Evolutionary conservation across 2,797 vertebrate species (phyloP), one percentile per base, ranked within the genome.

Genomic region (Paguma larvata): DNA sequence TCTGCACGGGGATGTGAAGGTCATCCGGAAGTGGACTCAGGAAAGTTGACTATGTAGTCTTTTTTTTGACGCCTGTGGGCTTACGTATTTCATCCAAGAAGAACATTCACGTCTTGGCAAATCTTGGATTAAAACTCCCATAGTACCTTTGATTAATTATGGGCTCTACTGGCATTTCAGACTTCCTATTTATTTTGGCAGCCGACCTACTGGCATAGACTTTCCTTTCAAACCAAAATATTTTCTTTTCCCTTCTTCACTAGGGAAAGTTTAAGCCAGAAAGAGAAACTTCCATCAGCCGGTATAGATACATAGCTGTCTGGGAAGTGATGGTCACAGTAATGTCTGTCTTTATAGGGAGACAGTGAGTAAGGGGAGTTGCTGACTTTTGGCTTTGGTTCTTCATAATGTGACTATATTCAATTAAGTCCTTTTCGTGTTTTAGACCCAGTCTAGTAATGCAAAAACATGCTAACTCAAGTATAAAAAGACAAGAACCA

Each of bases 111-210:
- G 34, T 87, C 93, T 97, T 97, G 84, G 77, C 59, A 95, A 83
- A 88, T 93, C 73, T 97, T 80, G 48, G 72, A 91, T 95, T 79
- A 92, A 96, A 97, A 95, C 67, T 97, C 73, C 4, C 38, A 30
- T 70, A 84, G 84, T 90, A 93, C 65, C 65, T 88, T 86, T 94
- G 93, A 85, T 97, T 95, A 95, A 91, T 91, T 94, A 70, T 56
- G 79, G 83, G 44, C 38, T 88, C 63, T 84, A 6, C 68, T 87
- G 65, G 80, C 63, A 73, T 91, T 89, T 95, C 53, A 95, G n/a
- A 78, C 68, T 93, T 97, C 77, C 38, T 97, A 27, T 96, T 97
- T 96, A 86, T 96, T 97, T 97, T 95, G 93, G 94, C 86, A 91
- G 63, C 91, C 77, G 75, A 90, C 44, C 73, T 32, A 67, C 44